Base-by-base conservation (phyloP, 2,113 vertebrate genomes). In the Ctenomys sociabilis region DNA sequence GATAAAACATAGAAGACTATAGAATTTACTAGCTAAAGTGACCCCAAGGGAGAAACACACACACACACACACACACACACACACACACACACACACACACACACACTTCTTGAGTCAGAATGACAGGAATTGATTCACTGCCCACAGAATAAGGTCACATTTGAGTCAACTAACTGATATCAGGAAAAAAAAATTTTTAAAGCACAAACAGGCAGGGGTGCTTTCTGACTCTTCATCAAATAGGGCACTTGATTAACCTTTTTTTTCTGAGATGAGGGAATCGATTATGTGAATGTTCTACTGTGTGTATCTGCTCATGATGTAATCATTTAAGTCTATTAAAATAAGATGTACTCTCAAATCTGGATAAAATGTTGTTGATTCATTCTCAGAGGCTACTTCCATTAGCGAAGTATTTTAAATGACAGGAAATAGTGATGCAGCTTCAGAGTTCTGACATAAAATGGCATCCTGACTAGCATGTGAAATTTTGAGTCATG, bases 221-320 rank as follows among this genome's bases (percentile, higher is more conserved):
- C 88, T 92, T 96, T 96, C 72, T 90, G 22, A 63, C 72, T 91
- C 73, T 96, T 96, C 95, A 85, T 91, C 49, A 94, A 96, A 78
- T 63, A 90, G 84, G 84, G 89, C 59, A 91, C 93, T 93, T 93
- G 85, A 95, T 97, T 97, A 97, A 96, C 81, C 85, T 96, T 97
- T 97, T 97, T 97, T 96, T 94, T 73, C 93, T 86, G 88, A 94
- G 73, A 88, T 92, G 95, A 95, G 86, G 86, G 82, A 97, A 95
- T 96, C 93, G 97, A 88, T 97, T 92, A 86, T n/a, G 64, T 75
- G 80, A 85, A 59, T 80, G 94, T 57, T 80, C 80, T 94, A 63
- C 83, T 95, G 49, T 66, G 37, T 91, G 17, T 87, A 78, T 75
- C 70, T 95, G 70, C 54, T 88, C 81, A 66, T 19, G 9, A 94